These are phyloP conservation scores for Panthera uncia DNA, from an alignment of 2,113 vertebrate genomes.

Conservation along the genomic window DNA sequence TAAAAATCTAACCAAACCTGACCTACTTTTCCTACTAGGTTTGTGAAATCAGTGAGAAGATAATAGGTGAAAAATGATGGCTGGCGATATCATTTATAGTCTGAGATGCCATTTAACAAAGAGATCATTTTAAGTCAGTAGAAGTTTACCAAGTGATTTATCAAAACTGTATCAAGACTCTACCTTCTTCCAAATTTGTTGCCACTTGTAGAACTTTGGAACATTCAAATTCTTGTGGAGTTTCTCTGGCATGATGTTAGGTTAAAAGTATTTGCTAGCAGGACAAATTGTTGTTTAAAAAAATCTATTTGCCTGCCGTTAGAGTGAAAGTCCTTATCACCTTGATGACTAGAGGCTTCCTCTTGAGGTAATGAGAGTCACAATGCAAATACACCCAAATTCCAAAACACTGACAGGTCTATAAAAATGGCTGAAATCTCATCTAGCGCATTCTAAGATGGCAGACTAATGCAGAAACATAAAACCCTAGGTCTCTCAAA, in stretches of 20 bases:
- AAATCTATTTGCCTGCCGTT: not conserved
- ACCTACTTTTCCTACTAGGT: slow-evolving; percentile 1
- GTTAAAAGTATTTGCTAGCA: not conserved
- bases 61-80: slow-evolving; percentile 3
- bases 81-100: not conserved
- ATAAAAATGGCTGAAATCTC: not conserved
- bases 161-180: not conserved
- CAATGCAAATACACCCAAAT: not conserved
- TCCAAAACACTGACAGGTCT: not conserved
- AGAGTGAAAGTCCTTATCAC: not conserved
- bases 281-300: not conserved
- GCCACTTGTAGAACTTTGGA: not conserved
- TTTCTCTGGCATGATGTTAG: not conserved
- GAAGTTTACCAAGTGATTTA: not conserved
- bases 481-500: not conserved
- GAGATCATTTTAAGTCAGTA: not conserved
- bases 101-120: not conserved
- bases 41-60: slow-evolving; percentile 18
- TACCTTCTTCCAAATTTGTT: not conserved
- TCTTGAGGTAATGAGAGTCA: not conserved
- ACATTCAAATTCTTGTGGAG: not conserved
- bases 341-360: not conserved
- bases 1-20: not conserved
- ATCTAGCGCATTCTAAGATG: not conserved
- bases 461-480: not conserved